Evolutionary conservation across 2,797 vertebrate species (phyloP), one percentile per base, ranked within the genome.

Genomic region (Lithobates sylvaticus): DNA sequence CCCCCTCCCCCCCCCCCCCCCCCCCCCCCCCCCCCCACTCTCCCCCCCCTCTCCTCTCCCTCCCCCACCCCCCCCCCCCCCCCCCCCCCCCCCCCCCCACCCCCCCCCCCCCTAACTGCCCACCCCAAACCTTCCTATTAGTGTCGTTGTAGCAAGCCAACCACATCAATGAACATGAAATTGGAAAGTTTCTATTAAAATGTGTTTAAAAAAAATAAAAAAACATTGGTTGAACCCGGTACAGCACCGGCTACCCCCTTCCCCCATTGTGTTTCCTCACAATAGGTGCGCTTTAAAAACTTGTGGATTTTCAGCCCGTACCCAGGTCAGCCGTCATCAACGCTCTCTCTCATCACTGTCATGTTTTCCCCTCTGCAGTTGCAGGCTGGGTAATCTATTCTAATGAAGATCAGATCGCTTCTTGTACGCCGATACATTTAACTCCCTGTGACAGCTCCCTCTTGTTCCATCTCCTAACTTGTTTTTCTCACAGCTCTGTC

Each of bases 381-480:
- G 23, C 71, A 73, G 4, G 3, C 39, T 12, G 10, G 12, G 9
- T 58, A n/a, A 80, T 80, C 39, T 47, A 27, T 69, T n/a, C 65
- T 68, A 39, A 34, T 70, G 47, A 71, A 44, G 3, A 74, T 47
- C 16, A 42, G 26, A 26, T 27, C 29, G 13, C 2, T 80, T 71
- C 21, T 32, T 71, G 29, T 68, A 54, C 67, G 32, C 5, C 23
- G 23, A 50, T 26, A 26, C 44, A 34, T 58, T 50, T 72, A n/a
- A 18, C 64, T 50, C 69, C 32, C 18, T 69, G 16, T 80, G 64
- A 67, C 23, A 12, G 42, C 44, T 81, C 50, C 42, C 10, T 67
- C 68, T 47, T 58, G 68, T 81, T 81, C 32, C 68, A n/a, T 80
- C 78, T 80, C 29, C 68, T 15, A 8, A 16, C 27, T 39, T 76